Evolutionary conservation across 2,113 vertebrate genomes (phyloP), one percentile per base, ranked within the genome.

Genomic region (Ranitomeya imitator): DNA sequence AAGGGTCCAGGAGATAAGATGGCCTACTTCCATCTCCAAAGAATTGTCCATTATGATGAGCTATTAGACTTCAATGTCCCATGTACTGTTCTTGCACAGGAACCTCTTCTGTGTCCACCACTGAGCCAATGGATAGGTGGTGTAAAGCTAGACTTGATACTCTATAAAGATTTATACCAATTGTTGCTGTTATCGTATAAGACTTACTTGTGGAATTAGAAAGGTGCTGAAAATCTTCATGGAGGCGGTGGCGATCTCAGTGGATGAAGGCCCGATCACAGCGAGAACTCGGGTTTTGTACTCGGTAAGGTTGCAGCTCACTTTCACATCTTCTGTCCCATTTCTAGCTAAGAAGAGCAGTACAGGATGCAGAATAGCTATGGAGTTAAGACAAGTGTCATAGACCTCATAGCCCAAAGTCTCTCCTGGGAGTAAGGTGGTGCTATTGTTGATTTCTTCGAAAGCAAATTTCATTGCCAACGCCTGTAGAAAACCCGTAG

Each of bases 371-470:
- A 98, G 86, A 45, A 96, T 85, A 1, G 93, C 89, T 5, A 93
- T 9, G 0, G 96, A 91, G 81, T 97, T 95, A 0, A 54, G 88
- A 90, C 96, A 97, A 0, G 93, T 93, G 92, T 97, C 95, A 0
- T 93, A 92, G 16, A 93, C 94, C 87, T 96, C 92, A 1, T 95
- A 97, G 54, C 97, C 97, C 85, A 98, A 91, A 11, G 19, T 91
- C 0, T 96, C 55, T 0, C 94, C 95, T 0, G 96, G 96, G 11
- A 99, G 97, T 6, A 99, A 91, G 0, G 16, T 4, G 0, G 92
- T 93, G n/a, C 92, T 93, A 0, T 92, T 93, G 87, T 99, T 99
- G 92, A 99, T 96, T 91, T 98, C 94, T 0, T 99, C 97, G 16
- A 99, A 90, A 0, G 97, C 93, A 61, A 95, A 97, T 90, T 93